Evolutionary conservation across 2,113 vertebrate species (phyloP).

Genomic region (Eidolon helvum): DNA sequence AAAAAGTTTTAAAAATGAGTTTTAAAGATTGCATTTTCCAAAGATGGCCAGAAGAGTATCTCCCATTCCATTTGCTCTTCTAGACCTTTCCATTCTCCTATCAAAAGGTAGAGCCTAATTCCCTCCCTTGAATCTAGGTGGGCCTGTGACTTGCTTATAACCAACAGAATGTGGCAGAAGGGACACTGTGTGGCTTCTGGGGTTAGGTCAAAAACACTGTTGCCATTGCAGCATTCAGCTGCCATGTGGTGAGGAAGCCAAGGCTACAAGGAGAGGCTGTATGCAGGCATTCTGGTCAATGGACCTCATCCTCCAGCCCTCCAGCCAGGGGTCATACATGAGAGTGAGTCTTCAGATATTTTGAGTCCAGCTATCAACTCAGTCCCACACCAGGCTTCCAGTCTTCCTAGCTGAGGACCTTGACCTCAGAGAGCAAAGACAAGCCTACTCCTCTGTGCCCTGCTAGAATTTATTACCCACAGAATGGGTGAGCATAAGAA

Average conservation of each 20-base stretch:
- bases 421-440: neutral
- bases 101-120: neutral
- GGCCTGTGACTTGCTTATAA: neutral
- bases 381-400: neutral
- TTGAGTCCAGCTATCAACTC: neutral
- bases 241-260: neutral
- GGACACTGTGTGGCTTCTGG: neutral
- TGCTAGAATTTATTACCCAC: too few species aligned
- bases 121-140: neutral
- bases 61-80: neutral
- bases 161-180: neutral
- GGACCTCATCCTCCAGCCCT: neutral
- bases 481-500: too few species aligned
- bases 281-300: neutral
- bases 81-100: neutral
- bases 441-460: neutral
- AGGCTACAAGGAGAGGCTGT: rapidly evolving
- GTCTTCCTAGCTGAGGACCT: neutral
- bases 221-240: rapidly evolving
- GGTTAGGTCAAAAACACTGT: neutral
- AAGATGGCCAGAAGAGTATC: neutral
- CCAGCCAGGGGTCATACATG: neutral
- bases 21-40: neutral
- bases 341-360: neutral
- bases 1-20: neutral